Evolutionary conservation across 2,888 invertebrate genomes (phyloP).

Genomic region (Caenorhabditis sp.): DNA sequence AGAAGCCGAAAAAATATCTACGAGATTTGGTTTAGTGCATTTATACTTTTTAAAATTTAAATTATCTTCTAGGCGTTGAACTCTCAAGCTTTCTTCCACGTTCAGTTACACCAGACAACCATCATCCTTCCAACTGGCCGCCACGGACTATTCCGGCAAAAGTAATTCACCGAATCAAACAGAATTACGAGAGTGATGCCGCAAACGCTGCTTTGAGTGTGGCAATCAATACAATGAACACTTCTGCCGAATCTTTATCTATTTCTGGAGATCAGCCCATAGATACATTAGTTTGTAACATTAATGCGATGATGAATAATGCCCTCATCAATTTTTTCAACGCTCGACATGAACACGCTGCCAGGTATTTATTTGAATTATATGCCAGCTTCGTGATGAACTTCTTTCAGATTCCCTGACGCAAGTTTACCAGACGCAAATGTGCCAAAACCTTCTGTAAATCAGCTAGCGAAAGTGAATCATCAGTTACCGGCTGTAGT

Average conservation of each 20-base stretch:
- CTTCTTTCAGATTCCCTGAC: background rate
- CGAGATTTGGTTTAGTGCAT: slow-evolving; percentile 31
- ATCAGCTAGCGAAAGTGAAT: background rate
- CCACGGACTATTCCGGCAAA: slow-evolving; percentile 22
- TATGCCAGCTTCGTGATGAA: too few relatives aligned
- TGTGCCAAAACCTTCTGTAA: background rate
- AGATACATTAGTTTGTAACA: slow-evolving; percentile 2
- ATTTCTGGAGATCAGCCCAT: slow-evolving; percentile 13
- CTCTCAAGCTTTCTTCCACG: slow-evolving; percentile 21
- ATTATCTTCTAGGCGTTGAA: slow-evolving; percentile 13
- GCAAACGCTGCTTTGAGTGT: background rate
- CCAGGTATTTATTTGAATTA: too few relatives aligned
- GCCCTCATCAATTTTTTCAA: slow-evolving; percentile 29
- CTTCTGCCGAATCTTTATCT: background rate
- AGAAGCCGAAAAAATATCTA: slow-evolving; percentile 24
- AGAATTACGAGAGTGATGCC: too few relatives aligned
- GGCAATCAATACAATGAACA: slow-evolving; percentile 31
- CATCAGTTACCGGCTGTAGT: background rate
- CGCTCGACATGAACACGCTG: background rate
- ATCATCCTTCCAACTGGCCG: slow-evolving; percentile 38
- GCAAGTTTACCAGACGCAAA: background rate
- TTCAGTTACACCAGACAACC: slow-evolving; percentile 32
- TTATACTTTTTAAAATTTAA: too few relatives aligned
- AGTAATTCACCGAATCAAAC: too few relatives aligned
- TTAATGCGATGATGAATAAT: slow-evolving; percentile 36